Evolutionary conservation across 2,113 vertebrate genomes (phyloP).

Genomic region (Phylloscopus whistleri): DNA sequence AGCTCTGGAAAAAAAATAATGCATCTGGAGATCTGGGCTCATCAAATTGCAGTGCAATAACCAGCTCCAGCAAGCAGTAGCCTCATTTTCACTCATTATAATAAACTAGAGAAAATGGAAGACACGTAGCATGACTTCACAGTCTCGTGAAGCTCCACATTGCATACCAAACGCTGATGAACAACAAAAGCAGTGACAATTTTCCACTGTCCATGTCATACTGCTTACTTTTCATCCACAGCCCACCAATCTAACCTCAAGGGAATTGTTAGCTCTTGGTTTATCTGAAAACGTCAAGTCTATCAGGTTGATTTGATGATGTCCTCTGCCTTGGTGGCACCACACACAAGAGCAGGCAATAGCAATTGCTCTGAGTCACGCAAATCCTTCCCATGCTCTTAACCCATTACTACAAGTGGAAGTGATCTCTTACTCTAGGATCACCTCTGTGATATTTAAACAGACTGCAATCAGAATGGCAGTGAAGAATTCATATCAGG

Average conservation of each 20-base stretch:
- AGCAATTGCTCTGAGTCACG: neutral
- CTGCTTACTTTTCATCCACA: neutral
- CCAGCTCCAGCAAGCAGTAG: neutral
- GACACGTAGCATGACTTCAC: rapidly evolving
- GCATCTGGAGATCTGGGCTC: neutral
- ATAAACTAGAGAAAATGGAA: neutral
- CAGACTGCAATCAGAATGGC: neutral
- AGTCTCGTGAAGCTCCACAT: neutral
- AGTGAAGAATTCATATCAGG: neutral
- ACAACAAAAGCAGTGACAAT: neutral
- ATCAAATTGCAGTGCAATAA: neutral
- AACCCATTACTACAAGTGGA: neutral
- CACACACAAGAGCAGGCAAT: neutral
- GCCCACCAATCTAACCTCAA: neutral
- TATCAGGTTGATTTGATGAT: neutral
- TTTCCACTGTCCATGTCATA: neutral
- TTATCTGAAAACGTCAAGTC: neutral
- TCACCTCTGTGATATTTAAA: neutral
- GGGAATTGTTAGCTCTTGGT: neutral
- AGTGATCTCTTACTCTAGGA: neutral
- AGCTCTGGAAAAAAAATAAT: neutral
- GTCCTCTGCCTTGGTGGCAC: neutral
- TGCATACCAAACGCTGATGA: neutral
- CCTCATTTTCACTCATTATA: neutral
- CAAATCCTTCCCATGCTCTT: neutral